Conservation (phyloP, 2,888 invertebrate species). For the Pyrgus malvae region DNA sequence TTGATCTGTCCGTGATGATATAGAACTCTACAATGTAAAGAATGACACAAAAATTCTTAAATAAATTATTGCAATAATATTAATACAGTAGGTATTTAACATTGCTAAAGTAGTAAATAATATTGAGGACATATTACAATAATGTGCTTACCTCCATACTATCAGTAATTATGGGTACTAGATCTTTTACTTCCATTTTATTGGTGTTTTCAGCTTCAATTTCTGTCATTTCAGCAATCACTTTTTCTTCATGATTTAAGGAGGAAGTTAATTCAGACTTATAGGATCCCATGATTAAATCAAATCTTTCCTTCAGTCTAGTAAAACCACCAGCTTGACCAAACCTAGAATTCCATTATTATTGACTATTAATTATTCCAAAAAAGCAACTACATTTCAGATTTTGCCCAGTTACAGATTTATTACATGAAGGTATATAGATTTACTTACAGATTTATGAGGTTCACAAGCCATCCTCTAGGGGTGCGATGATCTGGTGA, state of each 20-base stretch:
- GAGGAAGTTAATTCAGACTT: constrained; percentile 72
- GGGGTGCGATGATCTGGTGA: constrained; percentile 92
- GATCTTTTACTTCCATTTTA: constrained; percentile 51
- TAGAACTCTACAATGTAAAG: constrained; percentile 42
- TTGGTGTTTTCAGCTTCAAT: constrained; percentile 63
- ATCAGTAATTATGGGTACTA: constrained; percentile 52
- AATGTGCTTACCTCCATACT: constrained; percentile 51
- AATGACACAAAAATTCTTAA: not conserved
- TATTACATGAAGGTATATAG: not conserved
- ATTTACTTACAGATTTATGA: constrained; percentile 88
- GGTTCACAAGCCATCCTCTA: constrained; percentile 97
- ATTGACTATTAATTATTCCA: too few relatives aligned
- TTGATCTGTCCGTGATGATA: constrained; percentile 59
- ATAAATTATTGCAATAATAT: too few relatives aligned
- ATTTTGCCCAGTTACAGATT: too few relatives aligned
- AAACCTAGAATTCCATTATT: constrained; percentile 86
- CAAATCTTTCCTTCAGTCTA: constrained; percentile 91
- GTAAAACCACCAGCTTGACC: constrained; percentile 95
- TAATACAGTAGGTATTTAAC: too few relatives aligned
- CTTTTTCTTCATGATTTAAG: constrained; percentile 66
- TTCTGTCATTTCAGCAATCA: constrained; percentile 64
- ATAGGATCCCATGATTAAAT: constrained; percentile 84
- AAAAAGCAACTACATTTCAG: too few relatives aligned
- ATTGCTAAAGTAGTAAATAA: too few relatives aligned
- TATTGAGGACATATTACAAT: too few relatives aligned